A percentile compares a stretch with the other conserved stretches of the same genome.
phyloP scores from a whole-genome alignment of 2,888 invertebrate genomes.

The Scaptodrosophila latifasciaeformis region DNA sequence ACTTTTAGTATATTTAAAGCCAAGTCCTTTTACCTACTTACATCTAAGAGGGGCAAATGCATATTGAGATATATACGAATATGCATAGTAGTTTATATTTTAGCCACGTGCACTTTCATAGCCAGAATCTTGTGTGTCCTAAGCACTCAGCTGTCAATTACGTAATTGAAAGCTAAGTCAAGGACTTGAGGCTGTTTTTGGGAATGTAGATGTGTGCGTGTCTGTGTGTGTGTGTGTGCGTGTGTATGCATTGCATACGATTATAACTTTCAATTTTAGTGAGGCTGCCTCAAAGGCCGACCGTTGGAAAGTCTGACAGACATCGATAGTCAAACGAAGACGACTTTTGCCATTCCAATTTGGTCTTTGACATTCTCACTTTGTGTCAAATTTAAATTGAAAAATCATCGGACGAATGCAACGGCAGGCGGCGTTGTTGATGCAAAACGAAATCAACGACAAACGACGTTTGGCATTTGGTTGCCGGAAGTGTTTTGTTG shows the following conservation, averaged over 20 bases:
- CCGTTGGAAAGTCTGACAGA: neutral
- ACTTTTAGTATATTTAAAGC: constrained; percentile 54
- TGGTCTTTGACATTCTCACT: constrained; percentile 58
- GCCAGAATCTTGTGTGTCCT: constrained; percentile 31
- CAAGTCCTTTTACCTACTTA: too few species aligned
- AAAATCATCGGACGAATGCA: constrained; percentile 57
- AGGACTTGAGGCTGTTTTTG: constrained; percentile 14
- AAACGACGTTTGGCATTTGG: constrained; percentile 45
- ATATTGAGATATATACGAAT: too few species aligned
- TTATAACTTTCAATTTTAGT: constrained; percentile 47
- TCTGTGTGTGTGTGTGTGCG: too few species aligned
- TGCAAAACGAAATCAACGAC: constrained; percentile 46
- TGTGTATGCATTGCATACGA: constrained; percentile 48
- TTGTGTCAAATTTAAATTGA: constrained; percentile 67
- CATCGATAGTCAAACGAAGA: neutral
- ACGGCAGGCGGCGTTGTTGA: constrained; percentile 1
- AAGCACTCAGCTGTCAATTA: constrained; percentile 51
- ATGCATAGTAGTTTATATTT: constrained; percentile 38
- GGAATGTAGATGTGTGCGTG: neutral
- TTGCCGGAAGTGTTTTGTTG: constrained; percentile 64
- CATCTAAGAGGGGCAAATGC: constrained; percentile 41
- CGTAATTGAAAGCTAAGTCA: constrained; percentile 59
- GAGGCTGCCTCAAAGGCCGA: neutral
- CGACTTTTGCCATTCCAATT: constrained; percentile 56
- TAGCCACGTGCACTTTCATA: constrained; percentile 26